Percentiles rank a stretch among this genome's conserved stretches.
Evolutionary conservation across 2,888 invertebrate species (phyloP).

Genomic region (Melolontha melolontha): DNA sequence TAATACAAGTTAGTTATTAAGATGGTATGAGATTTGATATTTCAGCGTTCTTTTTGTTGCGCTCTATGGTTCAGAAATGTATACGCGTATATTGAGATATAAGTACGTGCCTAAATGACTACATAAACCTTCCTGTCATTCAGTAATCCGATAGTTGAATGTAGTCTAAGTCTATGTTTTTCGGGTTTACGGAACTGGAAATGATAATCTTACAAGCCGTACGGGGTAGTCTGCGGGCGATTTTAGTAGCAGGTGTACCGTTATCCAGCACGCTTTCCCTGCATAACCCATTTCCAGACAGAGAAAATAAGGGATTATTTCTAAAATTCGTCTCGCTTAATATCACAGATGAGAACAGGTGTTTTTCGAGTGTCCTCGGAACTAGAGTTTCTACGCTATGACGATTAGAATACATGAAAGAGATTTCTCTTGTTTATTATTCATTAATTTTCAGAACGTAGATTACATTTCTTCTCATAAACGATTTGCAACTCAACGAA

Average conservation of each 20-base stretch:
- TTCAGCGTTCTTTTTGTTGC: no score
- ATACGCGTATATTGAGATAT: no score
- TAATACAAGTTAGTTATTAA: no score
- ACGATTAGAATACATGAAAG: neutral
- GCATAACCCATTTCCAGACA: constrained; percentile 11
- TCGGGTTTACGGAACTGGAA: constrained; percentile 16
- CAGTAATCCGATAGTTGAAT: constrained; percentile 24
- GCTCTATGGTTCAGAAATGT: no score
- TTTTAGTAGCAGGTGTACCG: constrained; percentile 25
- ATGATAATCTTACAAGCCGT: constrained; percentile 24
- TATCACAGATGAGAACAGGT: constrained; percentile 44
- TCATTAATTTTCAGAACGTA: no score
- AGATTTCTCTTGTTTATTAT: no score
- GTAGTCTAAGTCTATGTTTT: neutral
- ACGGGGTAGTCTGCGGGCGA: constrained; percentile 17
- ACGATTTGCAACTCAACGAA: no score
- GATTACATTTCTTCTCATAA: no score
- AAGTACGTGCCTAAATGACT: neutral
- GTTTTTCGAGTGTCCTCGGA: constrained; percentile 14
- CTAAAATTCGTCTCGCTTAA: constrained; percentile 42
- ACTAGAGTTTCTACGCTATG: neutral
- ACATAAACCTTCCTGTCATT: constrained; percentile 1
- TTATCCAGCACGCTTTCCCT: neutral
- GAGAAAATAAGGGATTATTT: constrained; percentile 43
- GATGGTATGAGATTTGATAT: no score